Evolutionary conservation across 2,888 invertebrate genomes (phyloP).

Genomic region (Silvanus unidentatus): DNA sequence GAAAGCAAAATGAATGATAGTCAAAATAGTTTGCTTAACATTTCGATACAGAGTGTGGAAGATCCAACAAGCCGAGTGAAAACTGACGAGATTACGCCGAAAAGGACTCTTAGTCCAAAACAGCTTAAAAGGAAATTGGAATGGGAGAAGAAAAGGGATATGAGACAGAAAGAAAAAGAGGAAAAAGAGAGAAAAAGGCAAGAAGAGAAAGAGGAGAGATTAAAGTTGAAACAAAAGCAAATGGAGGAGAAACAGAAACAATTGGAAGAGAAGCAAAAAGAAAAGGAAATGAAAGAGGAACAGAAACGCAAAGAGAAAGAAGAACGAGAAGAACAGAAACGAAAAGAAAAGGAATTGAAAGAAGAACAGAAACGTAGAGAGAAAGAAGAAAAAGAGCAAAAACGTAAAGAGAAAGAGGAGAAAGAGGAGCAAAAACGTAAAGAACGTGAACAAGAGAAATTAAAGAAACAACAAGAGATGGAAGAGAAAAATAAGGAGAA

Average conservation of each 20-base stretch:
- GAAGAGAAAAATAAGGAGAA: conserved; percentile 58
- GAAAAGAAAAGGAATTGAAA: conserved; percentile 48
- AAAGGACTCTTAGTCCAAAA: conserved; percentile 36
- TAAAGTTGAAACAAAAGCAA: conserved; percentile 46
- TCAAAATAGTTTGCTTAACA: no score
- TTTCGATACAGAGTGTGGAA: no score
- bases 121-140: conserved; percentile 49
- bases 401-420: conserved; percentile 43
- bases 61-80: not conserved
- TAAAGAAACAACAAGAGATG: conserved; percentile 49
- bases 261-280: conserved; percentile 24
- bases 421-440: conserved; percentile 48
- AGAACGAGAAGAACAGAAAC: conserved; percentile 39
- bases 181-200: conserved; percentile 49
- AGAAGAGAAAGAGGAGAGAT: conserved; percentile 44
- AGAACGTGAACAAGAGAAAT: conserved; percentile 56
- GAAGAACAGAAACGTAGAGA: conserved; percentile 57
- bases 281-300: conserved; percentile 31
- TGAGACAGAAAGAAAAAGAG: conserved; percentile 39
- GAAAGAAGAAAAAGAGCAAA: conserved; percentile 59
- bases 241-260: conserved; percentile 44
- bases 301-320: conserved; percentile 51
- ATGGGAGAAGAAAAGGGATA: conserved; percentile 30
- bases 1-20: no score
- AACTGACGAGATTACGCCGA: conserved; percentile 22